These are phyloP conservation scores for Synanthedon andrenaeformis DNA, from an alignment of 2,888 invertebrate species.

Conservation along the genomic window DNA sequence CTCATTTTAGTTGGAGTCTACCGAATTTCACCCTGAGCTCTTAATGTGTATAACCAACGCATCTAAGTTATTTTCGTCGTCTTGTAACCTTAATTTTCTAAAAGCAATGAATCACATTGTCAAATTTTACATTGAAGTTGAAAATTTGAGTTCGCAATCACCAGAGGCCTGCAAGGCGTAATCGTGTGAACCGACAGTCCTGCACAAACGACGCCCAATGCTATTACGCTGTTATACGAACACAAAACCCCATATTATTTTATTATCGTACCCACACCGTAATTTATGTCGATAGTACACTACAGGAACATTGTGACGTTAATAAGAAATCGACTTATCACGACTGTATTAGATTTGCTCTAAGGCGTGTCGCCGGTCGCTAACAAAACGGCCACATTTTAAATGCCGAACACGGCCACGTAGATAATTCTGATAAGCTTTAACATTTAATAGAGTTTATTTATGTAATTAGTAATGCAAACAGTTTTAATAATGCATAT, in stretches of 20 bases:
- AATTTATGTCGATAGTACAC: conserved; percentile 22
- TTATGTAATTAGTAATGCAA: not conserved
- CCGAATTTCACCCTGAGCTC: no score
- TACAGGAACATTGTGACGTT: conserved; percentile 33
- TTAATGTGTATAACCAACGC: no score
- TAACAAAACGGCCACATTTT: not conserved
- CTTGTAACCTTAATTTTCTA: no score
- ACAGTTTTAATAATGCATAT: not conserved
- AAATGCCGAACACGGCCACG: not conserved
- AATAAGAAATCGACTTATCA: conserved; percentile 44
- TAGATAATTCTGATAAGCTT: not conserved
- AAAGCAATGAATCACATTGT: not conserved
- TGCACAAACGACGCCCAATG: conserved; percentile 6
- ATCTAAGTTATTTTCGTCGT: no score
- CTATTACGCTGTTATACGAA: conserved; percentile 31
- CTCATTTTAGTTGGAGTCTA: no score
- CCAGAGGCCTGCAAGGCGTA: conserved; percentile 18
- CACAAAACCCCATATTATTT: conserved; percentile 40
- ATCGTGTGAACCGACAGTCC: conserved; percentile 20
- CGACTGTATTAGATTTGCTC: conserved; percentile 30
- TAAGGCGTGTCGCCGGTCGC: conserved; percentile 16
- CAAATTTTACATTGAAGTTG: not conserved
- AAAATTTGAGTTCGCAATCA: conserved; percentile 10
- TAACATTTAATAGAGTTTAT: not conserved
- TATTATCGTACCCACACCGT: conserved; percentile 37